phyloP scores from a whole-genome alignment of 2,113 vertebrate species.

The Xyrauchen texanus region DNA sequence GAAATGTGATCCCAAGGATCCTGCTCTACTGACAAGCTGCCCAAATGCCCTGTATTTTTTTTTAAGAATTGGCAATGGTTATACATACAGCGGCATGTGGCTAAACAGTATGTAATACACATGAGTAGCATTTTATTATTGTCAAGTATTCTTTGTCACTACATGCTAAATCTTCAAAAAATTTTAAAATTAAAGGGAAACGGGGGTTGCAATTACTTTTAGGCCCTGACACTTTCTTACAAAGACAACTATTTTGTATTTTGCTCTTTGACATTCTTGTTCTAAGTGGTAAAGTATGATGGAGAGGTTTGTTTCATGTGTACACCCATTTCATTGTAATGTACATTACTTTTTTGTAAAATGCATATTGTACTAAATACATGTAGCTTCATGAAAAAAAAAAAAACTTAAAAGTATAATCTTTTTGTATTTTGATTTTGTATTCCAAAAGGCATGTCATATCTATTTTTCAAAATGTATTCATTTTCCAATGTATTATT shows the following conservation, averaged over 20 bases:
- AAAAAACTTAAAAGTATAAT: conserved; percentile 92
- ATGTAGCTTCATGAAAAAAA: conserved; percentile 93
- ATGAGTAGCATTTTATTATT: background rate
- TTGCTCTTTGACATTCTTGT: conserved; percentile 83
- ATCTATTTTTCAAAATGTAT: conserved; percentile 80
- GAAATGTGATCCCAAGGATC: no score
- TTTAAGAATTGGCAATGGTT: conserved; percentile 18
- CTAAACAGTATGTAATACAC: background rate
- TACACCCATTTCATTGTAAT: conserved; percentile 90
- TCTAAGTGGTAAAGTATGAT: conserved; percentile 51
- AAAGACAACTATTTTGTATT: conserved; percentile 82
- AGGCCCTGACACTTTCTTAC: conserved; percentile 78
- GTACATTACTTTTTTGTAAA: conserved; percentile 88
- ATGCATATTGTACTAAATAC: conserved; percentile 88
- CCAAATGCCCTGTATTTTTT: background rate
- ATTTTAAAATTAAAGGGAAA: background rate
- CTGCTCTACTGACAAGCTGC: no score
- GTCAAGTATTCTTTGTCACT: background rate
- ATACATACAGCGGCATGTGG: background rate
- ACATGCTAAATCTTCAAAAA: no score
- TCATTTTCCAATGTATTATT: conserved; percentile 74
- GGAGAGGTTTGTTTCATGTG: conserved; percentile 80
- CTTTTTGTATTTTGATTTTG: conserved; percentile 91
- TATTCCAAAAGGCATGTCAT: conserved; percentile 95
- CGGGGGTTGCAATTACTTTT: conserved; percentile 1